phyloP scores from a whole-genome alignment of 2,888 invertebrate species.

The Lottia gigantea region DNA sequence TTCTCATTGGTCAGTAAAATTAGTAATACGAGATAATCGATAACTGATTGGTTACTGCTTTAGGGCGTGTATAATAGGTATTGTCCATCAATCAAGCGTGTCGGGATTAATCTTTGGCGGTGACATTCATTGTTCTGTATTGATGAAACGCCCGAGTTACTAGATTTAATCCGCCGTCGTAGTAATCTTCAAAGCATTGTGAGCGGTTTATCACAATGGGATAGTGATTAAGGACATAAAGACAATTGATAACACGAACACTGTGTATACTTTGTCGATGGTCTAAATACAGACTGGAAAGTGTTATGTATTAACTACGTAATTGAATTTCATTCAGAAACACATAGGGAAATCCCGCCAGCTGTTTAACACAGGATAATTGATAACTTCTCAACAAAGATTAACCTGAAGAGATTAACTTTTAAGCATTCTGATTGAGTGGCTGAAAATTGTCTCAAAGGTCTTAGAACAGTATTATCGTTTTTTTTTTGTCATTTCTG shows the following conservation, averaged over 20 bases:
- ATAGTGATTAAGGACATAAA: not conserved
- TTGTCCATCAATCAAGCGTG: not conserved
- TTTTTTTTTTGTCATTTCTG: too few species aligned
- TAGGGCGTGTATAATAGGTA: not conserved
- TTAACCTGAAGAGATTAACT: too few species aligned
- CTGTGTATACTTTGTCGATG: too few species aligned
- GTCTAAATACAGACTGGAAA: too few species aligned
- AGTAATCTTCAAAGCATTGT: not conserved
- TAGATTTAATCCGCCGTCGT: not conserved
- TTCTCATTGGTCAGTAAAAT: not conserved
- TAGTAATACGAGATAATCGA: not conserved
- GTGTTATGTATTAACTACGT: too few species aligned
- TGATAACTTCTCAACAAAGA: too few species aligned
- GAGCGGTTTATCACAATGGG: constrained; percentile 3
- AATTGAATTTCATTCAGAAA: too few species aligned
- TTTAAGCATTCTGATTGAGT: too few species aligned
- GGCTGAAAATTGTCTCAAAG: too few species aligned
- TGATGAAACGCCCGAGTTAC: not conserved
- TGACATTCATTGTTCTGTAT: not conserved
- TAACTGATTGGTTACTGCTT: not conserved
- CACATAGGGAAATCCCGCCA: too few species aligned
- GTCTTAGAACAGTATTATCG: too few species aligned
- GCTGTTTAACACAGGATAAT: too few species aligned
- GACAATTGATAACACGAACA: constrained; percentile 3
- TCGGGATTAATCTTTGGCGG: not conserved